Conservation (phyloP, 2,888 invertebrate species). For the Oxystoma pomonae region DNA sequence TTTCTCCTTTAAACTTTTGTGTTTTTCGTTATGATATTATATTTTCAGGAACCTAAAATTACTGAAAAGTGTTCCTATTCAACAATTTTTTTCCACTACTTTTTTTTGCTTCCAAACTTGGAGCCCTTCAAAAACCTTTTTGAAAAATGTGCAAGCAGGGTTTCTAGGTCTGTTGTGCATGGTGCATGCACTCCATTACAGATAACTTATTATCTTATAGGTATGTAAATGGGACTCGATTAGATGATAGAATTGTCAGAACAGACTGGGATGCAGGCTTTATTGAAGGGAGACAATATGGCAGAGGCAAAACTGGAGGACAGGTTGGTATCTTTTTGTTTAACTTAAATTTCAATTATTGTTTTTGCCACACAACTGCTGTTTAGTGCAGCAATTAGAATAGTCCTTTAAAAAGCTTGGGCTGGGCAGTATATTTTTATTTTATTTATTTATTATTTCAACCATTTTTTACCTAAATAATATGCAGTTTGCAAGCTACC, state of each 20-base stretch:
- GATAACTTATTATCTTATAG: slow-evolving; percentile 48
- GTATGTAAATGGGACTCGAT: slow-evolving; percentile 91
- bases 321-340: slow-evolving; percentile 62
- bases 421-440: no score
- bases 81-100: not conserved
- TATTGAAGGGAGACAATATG: slow-evolving; percentile 96
- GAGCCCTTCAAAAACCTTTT: not conserved
- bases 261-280: slow-evolving; percentile 99
- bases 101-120: not conserved
- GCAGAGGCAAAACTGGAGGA: slow-evolving; percentile 96
- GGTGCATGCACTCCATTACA: not conserved
- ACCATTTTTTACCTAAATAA: no score
- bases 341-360: not conserved
- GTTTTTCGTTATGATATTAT: no score
- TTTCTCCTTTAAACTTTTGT: no score
- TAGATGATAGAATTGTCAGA: slow-evolving; percentile 95
- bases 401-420: slow-evolving; percentile 14
- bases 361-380: slow-evolving; percentile 1
- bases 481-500: no score
- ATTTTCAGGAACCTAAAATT: no score
- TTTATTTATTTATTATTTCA: no score
- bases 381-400: no score
- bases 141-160: not conserved
- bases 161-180: not conserved
- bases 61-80: no score